Conservation (phyloP, 2,888 invertebrate genomes). For the Pinctada fucata region DNA sequence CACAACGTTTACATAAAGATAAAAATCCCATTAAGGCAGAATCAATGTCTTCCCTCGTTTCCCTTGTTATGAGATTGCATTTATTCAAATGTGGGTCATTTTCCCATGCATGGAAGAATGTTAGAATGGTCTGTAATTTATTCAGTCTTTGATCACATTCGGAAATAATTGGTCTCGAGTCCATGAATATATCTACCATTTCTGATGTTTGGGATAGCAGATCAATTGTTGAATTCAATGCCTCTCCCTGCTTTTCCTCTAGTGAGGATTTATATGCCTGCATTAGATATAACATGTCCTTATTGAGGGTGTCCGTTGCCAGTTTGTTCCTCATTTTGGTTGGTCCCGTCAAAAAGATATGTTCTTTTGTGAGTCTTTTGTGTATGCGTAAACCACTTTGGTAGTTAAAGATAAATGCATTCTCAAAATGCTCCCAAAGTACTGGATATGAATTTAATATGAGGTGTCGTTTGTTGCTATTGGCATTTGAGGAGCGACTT, state of each 20-base stretch:
- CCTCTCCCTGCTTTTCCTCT: constrained; percentile 17
- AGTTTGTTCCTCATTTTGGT: constrained; percentile 28
- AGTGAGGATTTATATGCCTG: background rate
- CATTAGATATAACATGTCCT: no score
- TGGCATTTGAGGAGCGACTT: background rate
- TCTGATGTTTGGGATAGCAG: background rate
- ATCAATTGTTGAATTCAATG: background rate
- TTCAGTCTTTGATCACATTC: background rate
- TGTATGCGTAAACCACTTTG: constrained; percentile 8
- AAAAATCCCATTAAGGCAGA: no score
- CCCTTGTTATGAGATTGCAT: background rate
- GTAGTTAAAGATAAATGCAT: constrained; percentile 12
- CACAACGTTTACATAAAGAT: no score
- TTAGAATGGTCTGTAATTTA: background rate
- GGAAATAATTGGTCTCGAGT: background rate
- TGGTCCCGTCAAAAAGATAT: background rate
- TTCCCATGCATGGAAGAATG: constrained; percentile 16
- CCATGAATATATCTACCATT: background rate
- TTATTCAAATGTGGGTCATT: constrained; percentile 1
- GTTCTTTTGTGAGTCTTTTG: constrained; percentile 10
- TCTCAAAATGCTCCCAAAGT: constrained; percentile 18
- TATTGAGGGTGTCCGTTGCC: constrained; percentile 19
- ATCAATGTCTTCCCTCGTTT: no score
- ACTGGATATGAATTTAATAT: background rate
- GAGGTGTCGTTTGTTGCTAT: background rate